Evolutionary conservation across 2,797 vertebrate genomes (phyloP).

Genomic region (Cryptoprocta ferox): DNA sequence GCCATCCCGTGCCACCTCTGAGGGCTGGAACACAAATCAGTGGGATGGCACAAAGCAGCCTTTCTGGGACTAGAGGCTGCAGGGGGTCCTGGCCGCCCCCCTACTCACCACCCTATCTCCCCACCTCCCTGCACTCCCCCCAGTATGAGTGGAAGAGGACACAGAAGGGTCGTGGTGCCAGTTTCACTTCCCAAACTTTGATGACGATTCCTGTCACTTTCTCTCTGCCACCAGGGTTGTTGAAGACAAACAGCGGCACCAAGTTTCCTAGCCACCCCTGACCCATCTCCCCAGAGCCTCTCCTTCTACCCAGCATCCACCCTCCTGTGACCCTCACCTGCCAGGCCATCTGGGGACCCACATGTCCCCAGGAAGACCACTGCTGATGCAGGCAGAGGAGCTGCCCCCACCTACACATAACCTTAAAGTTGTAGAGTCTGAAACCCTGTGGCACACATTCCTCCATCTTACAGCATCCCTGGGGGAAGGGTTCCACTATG

Average conservation of each 20-base stretch:
- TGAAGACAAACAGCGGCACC: neutral
- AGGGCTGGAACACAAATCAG: neutral
- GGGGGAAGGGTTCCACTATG: neutral
- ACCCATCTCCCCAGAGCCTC: neutral
- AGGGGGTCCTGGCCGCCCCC: neutral
- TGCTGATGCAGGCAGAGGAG: neutral
- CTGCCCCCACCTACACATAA: neutral
- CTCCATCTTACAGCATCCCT: neutral
- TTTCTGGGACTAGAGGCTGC: neutral
- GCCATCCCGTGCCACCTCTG: neutral
- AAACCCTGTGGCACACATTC: fast-evolving
- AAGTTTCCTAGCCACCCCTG: neutral
- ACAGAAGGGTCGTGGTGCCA: neutral
- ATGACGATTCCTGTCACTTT: neutral
- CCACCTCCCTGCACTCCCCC: neutral
- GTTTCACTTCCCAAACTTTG: conserved; percentile 40
- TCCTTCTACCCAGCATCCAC: neutral
- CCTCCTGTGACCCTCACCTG: neutral
- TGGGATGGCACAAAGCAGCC: neutral
- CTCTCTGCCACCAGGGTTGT: neutral
- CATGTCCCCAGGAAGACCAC: neutral
- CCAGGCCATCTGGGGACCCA: neutral
- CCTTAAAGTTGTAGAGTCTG: neutral
- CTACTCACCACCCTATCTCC: neutral
- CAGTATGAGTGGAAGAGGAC: neutral